These are phyloP conservation scores for Trachelipus rathkii DNA, from an alignment of 1,140 invertebrate species.

Conservation along the genomic window DNA sequence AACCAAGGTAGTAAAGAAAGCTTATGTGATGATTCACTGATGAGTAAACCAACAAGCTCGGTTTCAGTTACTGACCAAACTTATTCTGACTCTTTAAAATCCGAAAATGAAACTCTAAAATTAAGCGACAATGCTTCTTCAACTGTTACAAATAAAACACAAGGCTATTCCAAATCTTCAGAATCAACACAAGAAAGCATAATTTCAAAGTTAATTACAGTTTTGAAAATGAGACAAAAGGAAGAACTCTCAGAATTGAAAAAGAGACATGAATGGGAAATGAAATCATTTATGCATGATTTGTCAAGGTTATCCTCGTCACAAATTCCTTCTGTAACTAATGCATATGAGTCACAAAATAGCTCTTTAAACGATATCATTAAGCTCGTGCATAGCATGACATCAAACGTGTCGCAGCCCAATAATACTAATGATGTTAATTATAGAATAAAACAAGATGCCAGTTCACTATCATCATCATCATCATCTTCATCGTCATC, in stretches of 20 bases:
- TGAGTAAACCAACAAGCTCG: too few relatives aligned
- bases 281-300: slow-evolving; percentile 23
- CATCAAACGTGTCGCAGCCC: neutral
- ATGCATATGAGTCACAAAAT: neutral
- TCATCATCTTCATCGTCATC: slow-evolving; percentile 15
- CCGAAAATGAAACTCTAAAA: too few relatives aligned
- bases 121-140: too few relatives aligned
- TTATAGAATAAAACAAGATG: neutral
- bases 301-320: slow-evolving; percentile 23
- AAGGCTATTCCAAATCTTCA: too few relatives aligned
- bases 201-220: neutral
- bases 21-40: neutral
- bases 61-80: too few relatives aligned
- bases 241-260: slow-evolving; percentile 33
- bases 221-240: slow-evolving; percentile 26
- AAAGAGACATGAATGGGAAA: slow-evolving; percentile 27
- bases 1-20: neutral
- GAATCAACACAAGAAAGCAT: too few relatives aligned
- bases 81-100: too few relatives aligned
- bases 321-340: slow-evolving; percentile 23
- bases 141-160: too few relatives aligned
- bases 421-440: neutral
- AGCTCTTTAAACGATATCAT: neutral
- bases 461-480: neutral
- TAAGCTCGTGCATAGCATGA: neutral